Evolutionary conservation across 2,797 vertebrate species (phyloP), one percentile per base, ranked within the genome.

Genomic region (Trematomus bernacchii): DNA sequence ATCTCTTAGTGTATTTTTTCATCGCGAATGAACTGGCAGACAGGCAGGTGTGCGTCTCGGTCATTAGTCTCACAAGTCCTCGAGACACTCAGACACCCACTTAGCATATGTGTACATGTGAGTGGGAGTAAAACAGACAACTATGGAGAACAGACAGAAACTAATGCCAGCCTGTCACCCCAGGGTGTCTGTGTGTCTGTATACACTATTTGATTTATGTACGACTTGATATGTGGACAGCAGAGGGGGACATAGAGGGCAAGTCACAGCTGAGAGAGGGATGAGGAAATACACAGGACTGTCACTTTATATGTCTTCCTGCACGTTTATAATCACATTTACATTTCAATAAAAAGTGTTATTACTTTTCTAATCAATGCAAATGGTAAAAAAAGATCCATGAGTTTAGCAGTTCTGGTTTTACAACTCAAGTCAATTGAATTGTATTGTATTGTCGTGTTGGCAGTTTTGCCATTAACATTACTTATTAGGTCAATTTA

Each of bases 71-170:
- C 59, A 18, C 58, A 68, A 74, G 65, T 68, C 68, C 74, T 87
- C 69, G 12, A 79, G 75, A 85, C 77, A 82, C 84, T 85, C 74
- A 77, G 71, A 88, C 86, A 87, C 82, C 82, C 83, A 93, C 89
- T 93, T 91, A 89, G 84, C 80, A 63, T 85, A 66, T 48, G 71
- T 79, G 77, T 63, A 65, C 61, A 80, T 82, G 73, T 58, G 74
- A 77, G 67, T 71, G 18, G 33, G 19, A 50, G 30, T 21, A 57
- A 79, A 55, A 80, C 80, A 66, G 58, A 66, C 79, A 65, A 54
- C 55, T 11, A 27, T 16, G 57, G 61, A 68, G 66, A 68, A 79
- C 71, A 68, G 66, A 58, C 54, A 42, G 79, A 84, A 75, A 80
- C 67, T 18, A 66, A 84, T 66, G 68, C 62, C 69, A 21, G 60